These are phyloP conservation scores for Trogon melanurus DNA, from an alignment of 2,113 vertebrate genomes.

Conservation along the genomic window DNA sequence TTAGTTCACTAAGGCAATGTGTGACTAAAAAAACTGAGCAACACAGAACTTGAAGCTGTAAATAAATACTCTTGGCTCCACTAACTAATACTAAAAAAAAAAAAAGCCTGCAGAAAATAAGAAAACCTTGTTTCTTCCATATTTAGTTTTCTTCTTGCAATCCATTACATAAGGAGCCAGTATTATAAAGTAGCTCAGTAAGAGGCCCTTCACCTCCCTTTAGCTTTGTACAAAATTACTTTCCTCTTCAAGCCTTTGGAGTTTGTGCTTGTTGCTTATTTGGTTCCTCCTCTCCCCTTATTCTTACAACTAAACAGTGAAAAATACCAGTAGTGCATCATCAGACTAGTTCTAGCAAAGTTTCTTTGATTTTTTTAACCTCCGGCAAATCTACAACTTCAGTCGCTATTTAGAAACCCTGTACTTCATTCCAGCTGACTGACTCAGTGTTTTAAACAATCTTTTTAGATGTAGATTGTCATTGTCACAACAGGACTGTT, in stretches of 20 bases:
- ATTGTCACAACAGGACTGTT: not conserved
- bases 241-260: not conserved
- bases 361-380: not conserved
- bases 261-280: not conserved
- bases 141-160: not conserved
- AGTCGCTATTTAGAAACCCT: not conserved
- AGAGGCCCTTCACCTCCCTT: not conserved
- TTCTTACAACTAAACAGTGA: not conserved
- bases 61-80: not conserved
- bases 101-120: not conserved
- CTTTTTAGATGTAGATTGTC: not conserved
- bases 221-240: not conserved
- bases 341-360: not conserved
- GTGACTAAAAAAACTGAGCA: not conserved
- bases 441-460: not conserved
- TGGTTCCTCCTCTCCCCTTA: not conserved
- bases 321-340: not conserved
- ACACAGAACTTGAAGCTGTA: not conserved
- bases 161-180: not conserved
- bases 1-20: not conserved
- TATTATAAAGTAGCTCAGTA: not conserved
- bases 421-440: not conserved
- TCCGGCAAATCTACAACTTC: not conserved
- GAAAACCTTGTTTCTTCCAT: not conserved
- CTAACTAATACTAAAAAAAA: not conserved